Conservation (phyloP, 1,140 invertebrate species). For the Drosophila ironensis region DNA sequence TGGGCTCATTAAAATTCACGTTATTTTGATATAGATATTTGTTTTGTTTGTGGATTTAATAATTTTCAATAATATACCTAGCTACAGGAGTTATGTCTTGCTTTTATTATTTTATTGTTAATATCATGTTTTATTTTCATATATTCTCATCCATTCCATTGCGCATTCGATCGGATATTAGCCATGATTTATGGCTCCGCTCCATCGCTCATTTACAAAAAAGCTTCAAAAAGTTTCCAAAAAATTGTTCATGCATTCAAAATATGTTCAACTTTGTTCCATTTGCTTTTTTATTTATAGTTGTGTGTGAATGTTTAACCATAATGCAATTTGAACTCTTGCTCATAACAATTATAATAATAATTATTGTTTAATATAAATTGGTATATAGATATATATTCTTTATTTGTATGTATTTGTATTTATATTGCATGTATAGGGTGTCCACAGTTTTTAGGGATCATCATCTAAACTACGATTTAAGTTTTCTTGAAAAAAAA, state of each 20-base stretch:
- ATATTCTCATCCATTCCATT: not conserved
- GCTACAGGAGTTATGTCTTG: slow-evolving; percentile 49
- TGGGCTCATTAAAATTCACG: slow-evolving; percentile 59
- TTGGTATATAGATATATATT: slow-evolving; percentile 60
- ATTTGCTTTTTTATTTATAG: slow-evolving; percentile 60
- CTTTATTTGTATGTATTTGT: slow-evolving; percentile 12
- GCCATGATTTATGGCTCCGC: too few relatives aligned
- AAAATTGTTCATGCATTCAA: slow-evolving; percentile 61
- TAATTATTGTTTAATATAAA: slow-evolving; percentile 68
- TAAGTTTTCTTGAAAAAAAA: not conserved
- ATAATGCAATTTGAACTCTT: slow-evolving; percentile 77
- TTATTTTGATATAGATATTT: slow-evolving; percentile 52
- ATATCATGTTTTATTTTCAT: slow-evolving; percentile 14
- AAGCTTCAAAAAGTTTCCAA: slow-evolving; percentile 75
- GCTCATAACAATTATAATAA: slow-evolving; percentile 74
- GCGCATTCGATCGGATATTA: not conserved
- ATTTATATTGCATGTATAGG: slow-evolving; percentile 40
- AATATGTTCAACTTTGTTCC: slow-evolving; percentile 79
- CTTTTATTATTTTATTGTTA: slow-evolving; percentile 6
- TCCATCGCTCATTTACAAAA: slow-evolving; percentile 25
- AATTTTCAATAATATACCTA: slow-evolving; percentile 71
- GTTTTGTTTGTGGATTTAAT: slow-evolving; percentile 33
- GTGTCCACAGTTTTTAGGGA: slow-evolving; percentile 6
- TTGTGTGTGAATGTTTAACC: slow-evolving; percentile 26
- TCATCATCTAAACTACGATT: not conserved